A percentile compares a stretch with the other conserved stretches of the same genome.
Conservation (phyloP, 2,113 vertebrate species). For the Tyto alba region DNA sequence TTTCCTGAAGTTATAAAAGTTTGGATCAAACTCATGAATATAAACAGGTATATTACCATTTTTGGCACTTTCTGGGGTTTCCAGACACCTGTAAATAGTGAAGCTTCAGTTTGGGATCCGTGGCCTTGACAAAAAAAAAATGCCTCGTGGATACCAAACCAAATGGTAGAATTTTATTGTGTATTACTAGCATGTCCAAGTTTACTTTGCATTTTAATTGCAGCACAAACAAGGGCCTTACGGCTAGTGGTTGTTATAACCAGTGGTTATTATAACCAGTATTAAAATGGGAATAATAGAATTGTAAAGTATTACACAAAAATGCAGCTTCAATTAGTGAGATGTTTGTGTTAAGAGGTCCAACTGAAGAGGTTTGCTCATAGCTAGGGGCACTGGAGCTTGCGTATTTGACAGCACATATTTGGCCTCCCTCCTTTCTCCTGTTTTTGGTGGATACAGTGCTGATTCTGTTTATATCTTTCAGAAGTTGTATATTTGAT, state of each 20-base stretch:
- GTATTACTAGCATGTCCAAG: background rate
- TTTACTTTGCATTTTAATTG: background rate
- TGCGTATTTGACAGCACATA: background rate
- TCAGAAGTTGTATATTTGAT: background rate
- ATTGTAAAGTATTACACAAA: background rate
- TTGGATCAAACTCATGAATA: background rate
- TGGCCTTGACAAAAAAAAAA: background rate
- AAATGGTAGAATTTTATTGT: background rate
- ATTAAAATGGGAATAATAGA: background rate
- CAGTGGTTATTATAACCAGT: background rate
- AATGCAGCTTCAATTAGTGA: background rate
- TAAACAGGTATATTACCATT: background rate
- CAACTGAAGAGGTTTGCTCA: background rate
- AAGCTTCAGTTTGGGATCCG: background rate
- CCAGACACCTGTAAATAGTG: background rate
- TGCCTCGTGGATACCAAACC: background rate
- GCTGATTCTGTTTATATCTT: background rate
- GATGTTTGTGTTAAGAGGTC: background rate
- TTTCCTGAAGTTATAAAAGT: background rate
- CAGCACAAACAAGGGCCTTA: background rate
- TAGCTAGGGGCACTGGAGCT: background rate
- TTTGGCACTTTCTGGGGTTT: background rate
- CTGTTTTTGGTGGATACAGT: rapidly evolving
- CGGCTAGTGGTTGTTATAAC: background rate
- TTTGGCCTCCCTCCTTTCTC: background rate